Percentiles rank a stretch among this genome's conserved stretches.
phyloP scores from a whole-genome alignment of 1,140 invertebrate genomes.

The Aphidius ervi region DNA sequence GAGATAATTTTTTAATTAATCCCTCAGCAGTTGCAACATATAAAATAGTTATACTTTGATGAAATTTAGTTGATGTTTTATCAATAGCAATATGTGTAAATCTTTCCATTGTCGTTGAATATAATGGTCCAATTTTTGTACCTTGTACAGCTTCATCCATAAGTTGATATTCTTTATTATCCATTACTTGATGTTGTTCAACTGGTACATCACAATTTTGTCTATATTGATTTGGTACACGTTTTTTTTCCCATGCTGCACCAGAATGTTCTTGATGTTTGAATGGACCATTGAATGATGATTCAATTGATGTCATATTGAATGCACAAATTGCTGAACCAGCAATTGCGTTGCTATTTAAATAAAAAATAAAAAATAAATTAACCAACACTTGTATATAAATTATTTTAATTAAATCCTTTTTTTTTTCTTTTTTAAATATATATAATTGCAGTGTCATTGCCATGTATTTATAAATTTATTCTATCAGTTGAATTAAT shows the following conservation, averaged over 20 bases:
- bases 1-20: conserved; percentile 75
- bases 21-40: conserved; percentile 76
- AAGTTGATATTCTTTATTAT: conserved; percentile 76
- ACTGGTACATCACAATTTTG: conserved; percentile 48
- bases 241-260: conserved; percentile 70
- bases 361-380: conserved; percentile 10
- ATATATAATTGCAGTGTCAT: not conserved
- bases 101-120: conserved; percentile 66
- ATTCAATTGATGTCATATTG: conserved; percentile 76
- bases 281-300: conserved; percentile 83
- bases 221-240: conserved; percentile 45
- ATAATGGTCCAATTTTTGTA: conserved; percentile 64
- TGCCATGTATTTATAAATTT: no score
- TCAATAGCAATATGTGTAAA: conserved; percentile 80
- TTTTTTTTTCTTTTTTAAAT: conserved; percentile 2
- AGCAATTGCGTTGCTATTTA: conserved; percentile 76
- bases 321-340: conserved; percentile 93
- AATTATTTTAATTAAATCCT: not conserved
- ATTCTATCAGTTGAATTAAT: no score
- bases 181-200: conserved; percentile 51
- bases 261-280: conserved; percentile 75
- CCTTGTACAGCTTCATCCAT: conserved; percentile 85
- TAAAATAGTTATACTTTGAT: conserved; percentile 64
- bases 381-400: not conserved
- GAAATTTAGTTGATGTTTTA: conserved; percentile 64